Evolutionary conservation across 2,797 vertebrate genomes (phyloP), one percentile per base, ranked within the genome.

Genomic region (Phaenicophaeus curvirostris): DNA sequence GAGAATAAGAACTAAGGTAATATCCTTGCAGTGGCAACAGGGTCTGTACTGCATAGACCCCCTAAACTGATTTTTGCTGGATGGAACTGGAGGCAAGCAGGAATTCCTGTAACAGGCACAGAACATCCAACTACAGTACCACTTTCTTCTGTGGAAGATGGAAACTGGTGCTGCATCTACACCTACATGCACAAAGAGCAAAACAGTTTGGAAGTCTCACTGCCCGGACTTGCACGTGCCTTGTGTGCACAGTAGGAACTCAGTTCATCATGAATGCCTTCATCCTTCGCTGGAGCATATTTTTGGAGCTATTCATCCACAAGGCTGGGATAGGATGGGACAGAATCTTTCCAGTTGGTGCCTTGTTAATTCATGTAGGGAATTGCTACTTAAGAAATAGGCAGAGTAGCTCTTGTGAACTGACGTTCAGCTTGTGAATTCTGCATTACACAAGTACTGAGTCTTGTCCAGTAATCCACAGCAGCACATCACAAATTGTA

Each of bases 401-500:
- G 15, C 46, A 42, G 44, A 31, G 17, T 46, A 90, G 42, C 27
- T 83, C 66, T 44, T 83, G 21, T 87, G 71, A 92, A 53, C 55
- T 57, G 50, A 48, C 15, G 31, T 24, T 65, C 44, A 74, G 61
- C 35, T 24, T 20, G 18, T 83, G 94, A 72, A 71, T 95, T 96
- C 74, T 76, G 57, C 71, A 80, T 85, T 90, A 61, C 61, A 72
- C 87, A 96, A 89, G 39, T 42, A 24, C 82, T 11, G 59, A 91
- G 87, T 87, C 58, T 94, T 93, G 76, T 92, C 84, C 85, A 87
- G 62, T 72, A 74, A 77, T 90, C 63, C 62, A 84, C 53, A 93
- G 50, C 85, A 95, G 76, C 41, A n/a, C 66, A 93, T 94, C 87
- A 95, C 67, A 97, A 96, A 89, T 50, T 72, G 67, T 90, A 92